Percentiles rank a stretch among this genome's conserved stretches.
Conservation (phyloP, 2,888 invertebrate species). For the Macrophya alboannulata region DNA sequence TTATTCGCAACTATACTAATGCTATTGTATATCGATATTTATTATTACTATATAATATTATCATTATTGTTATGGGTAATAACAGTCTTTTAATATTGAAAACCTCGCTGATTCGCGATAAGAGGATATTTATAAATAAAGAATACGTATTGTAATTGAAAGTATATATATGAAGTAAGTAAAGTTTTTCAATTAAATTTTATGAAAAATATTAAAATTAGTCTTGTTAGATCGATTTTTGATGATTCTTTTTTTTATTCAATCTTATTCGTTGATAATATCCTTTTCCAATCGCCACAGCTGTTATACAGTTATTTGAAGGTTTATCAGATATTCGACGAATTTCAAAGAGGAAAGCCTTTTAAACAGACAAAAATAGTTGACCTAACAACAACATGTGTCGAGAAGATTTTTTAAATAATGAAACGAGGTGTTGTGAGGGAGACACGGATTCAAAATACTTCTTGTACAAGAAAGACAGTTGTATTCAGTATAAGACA, state of each 20-base stretch:
- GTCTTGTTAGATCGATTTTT: not conserved
- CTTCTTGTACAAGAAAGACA: not conserved
- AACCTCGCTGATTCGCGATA: not conserved
- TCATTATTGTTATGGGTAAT: not conserved
- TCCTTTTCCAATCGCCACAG: not conserved
- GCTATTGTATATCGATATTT: not conserved
- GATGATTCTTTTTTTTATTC: not conserved
- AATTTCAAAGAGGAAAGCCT: not conserved
- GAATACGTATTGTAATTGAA: conserved; percentile 14
- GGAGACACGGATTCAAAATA: not conserved
- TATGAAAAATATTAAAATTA: conserved; percentile 11
- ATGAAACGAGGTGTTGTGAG: not conserved
- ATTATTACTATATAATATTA: not conserved
- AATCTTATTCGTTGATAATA: not conserved
- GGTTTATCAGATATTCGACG: not conserved
- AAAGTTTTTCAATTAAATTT: conserved; percentile 21
- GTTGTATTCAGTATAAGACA: too few species aligned
- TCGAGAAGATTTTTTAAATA: not conserved
- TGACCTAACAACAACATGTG: not conserved
- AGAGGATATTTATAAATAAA: not conserved
- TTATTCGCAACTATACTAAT: not conserved
- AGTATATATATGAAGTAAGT: not conserved
- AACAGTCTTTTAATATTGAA: conserved; percentile 4
- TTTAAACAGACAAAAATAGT: not conserved
- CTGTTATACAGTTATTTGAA: not conserved